phyloP scores from a whole-genome alignment of 1,140 invertebrate genomes.

The Atta colombica region DNA sequence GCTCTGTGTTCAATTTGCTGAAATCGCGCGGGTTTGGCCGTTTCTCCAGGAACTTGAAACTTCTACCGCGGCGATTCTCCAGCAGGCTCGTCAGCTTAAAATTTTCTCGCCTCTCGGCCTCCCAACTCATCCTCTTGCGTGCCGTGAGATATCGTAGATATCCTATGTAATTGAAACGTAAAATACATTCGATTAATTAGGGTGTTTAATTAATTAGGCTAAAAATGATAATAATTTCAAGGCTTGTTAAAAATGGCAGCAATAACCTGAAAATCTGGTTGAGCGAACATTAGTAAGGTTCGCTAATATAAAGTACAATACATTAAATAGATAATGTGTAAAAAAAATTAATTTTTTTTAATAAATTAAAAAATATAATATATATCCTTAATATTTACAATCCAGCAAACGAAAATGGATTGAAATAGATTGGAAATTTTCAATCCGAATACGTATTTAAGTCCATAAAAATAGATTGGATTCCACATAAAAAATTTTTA shows the following conservation, averaged over 20 bases:
- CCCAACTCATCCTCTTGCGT: slow-evolving; percentile 82
- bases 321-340: slow-evolving; percentile 9
- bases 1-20: slow-evolving; percentile 85
- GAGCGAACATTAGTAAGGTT: no score
- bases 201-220: no score
- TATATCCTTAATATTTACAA: slow-evolving; percentile 36
- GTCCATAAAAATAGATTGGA: no score
- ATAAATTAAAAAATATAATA: slow-evolving; percentile 14
- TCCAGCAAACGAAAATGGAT: no score
- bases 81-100: slow-evolving; percentile 83
- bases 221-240: no score
- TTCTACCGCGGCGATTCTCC: slow-evolving; percentile 77
- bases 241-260: not conserved
- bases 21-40: slow-evolving; percentile 84
- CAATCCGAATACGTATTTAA: no score
- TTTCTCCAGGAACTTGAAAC: slow-evolving; percentile 82
- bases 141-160: slow-evolving; percentile 79
- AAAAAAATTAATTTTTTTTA: not conserved
- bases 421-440: no score
- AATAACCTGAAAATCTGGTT: not conserved
- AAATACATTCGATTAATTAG: not conserved
- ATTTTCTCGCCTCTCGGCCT: slow-evolving; percentile 82
- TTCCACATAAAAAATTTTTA: no score
- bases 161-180: slow-evolving; percentile 71
- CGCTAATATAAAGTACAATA: not conserved